Evolutionary conservation across 1,140 invertebrate species (phyloP).

Genomic region (Steinernema khuongi): DNA sequence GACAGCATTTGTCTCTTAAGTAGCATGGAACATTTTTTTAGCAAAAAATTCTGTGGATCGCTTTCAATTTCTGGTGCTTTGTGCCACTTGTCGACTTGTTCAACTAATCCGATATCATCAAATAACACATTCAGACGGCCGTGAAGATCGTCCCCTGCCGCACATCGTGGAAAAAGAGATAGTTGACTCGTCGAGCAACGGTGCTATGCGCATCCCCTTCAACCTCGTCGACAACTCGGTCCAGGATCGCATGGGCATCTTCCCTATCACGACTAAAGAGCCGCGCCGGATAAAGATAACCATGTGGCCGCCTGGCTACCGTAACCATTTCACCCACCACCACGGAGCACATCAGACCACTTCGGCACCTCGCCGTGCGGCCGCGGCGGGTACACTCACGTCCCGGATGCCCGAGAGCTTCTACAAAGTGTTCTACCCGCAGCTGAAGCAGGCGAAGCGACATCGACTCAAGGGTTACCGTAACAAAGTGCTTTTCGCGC

Average conservation of each 20-base stretch:
- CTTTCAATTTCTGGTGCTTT: too few relatives aligned
- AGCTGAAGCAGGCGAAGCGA: background rate
- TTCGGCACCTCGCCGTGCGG: background rate
- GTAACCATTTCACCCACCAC: background rate
- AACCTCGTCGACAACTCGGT: background rate
- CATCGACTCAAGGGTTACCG: conserved; percentile 6
- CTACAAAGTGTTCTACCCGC: conserved; percentile 13
- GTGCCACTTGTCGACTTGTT: too few relatives aligned
- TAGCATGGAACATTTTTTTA: too few relatives aligned
- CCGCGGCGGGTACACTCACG: background rate
- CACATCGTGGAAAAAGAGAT: conserved; percentile 5
- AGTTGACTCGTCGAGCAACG: background rate
- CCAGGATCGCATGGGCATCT: background rate
- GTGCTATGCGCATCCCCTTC: background rate
- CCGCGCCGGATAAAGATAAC: conserved; percentile 5
- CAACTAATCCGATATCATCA: background rate
- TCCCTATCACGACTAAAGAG: background rate
- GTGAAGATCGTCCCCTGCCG: background rate
- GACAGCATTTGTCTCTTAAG: too few relatives aligned
- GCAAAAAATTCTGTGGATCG: too few relatives aligned
- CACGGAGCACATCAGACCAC: background rate
- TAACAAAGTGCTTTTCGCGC: conserved; percentile 10
- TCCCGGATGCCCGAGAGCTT: conserved; percentile 4
- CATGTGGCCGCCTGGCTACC: conserved; percentile 5
- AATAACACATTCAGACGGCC: background rate